Percentiles rank a stretch among this genome's conserved stretches.
Evolutionary conservation across 2,888 invertebrate genomes (phyloP).

Genomic region (Spilosoma lubricipeda): DNA sequence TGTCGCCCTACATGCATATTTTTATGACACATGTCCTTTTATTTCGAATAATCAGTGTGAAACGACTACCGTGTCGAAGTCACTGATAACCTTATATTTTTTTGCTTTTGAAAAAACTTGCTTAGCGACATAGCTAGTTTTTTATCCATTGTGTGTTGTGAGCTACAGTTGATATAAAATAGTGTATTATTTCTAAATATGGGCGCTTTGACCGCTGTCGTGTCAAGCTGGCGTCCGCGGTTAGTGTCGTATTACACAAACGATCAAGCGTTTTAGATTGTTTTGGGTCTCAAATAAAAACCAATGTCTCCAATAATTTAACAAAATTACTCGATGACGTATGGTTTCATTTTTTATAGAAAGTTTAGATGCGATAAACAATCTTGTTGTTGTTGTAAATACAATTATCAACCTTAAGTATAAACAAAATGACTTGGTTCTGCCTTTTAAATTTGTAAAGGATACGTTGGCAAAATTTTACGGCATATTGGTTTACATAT

Average conservation of each 20-base stretch:
- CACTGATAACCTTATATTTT: constrained; percentile 63
- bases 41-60: constrained; percentile 76
- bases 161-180: constrained; percentile 45
- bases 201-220: constrained; percentile 66
- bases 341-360: constrained; percentile 42
- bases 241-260: constrained; percentile 80
- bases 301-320: constrained; percentile 78
- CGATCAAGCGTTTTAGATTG: constrained; percentile 74
- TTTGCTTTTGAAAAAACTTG: constrained; percentile 48
- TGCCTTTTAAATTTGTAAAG: constrained; percentile 54
- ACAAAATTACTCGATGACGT: constrained; percentile 77
- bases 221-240: constrained; percentile 67
- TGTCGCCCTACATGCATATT: constrained; percentile 79
- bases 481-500: constrained; percentile 76
- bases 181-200: constrained; percentile 61
- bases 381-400: constrained; percentile 26
- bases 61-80: constrained; percentile 77
- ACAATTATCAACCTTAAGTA: constrained; percentile 63
- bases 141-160: constrained; percentile 17
- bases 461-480: constrained; percentile 55
- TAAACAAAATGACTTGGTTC: constrained; percentile 41
- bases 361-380: constrained; percentile 38
- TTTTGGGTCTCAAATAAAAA: constrained; percentile 79
- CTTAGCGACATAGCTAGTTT: constrained; percentile 22
- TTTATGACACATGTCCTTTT: constrained; percentile 81